Conservation (phyloP, 2,113 vertebrate genomes). For the Bubo blakistoni region DNA sequence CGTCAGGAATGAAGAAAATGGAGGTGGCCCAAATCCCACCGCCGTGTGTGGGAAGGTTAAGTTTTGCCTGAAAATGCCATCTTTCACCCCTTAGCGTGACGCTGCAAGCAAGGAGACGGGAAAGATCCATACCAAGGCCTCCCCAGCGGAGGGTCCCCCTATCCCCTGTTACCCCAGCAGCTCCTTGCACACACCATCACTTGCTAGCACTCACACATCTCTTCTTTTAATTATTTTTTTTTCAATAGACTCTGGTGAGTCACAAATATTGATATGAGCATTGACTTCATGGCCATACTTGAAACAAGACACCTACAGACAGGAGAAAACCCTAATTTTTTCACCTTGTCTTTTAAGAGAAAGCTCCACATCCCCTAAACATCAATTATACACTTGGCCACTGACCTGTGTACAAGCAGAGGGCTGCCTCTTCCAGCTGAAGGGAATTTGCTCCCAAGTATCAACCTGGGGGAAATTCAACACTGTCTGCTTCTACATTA, state of each 20-base stretch:
- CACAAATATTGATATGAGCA: background rate
- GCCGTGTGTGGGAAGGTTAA: background rate
- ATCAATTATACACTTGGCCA: background rate
- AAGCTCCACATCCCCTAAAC: background rate
- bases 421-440: background rate
- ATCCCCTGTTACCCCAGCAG: background rate
- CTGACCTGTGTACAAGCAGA: no score
- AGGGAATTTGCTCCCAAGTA: background rate
- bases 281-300: background rate
- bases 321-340: background rate
- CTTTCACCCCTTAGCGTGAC: background rate
- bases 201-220: no score
- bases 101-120: fast-evolving
- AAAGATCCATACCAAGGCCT: background rate
- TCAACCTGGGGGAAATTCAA: background rate
- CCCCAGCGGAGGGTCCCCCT: fast-evolving
- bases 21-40: background rate
- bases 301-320: background rate
- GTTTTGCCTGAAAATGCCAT: background rate
- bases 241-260: background rate
- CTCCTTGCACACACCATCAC: fast-evolving
- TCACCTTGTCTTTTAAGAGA: background rate
- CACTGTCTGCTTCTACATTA: no score
- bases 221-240: background rate
- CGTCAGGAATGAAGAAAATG: background rate